Percentiles rank a stretch among this genome's conserved stretches.
Conservation (phyloP, 1,140 invertebrate genomes). For the Sinonovacula constricta region DNA sequence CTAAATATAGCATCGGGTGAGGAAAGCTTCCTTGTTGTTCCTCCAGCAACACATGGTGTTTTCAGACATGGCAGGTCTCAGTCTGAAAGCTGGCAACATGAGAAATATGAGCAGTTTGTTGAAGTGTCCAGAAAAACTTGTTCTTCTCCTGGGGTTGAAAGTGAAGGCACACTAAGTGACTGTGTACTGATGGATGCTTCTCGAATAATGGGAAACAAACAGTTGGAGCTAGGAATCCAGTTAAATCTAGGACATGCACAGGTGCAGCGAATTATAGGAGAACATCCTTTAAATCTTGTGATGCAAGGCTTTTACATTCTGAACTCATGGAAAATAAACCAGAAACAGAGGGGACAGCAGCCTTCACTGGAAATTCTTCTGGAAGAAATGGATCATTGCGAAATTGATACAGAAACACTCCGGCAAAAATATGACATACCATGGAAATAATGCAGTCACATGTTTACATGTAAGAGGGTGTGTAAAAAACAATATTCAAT, state of each 20-base stretch:
- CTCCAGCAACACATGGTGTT: too few species aligned
- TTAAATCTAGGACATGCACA: conserved; percentile 3
- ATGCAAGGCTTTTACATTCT: conserved; percentile 34
- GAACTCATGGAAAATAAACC: conserved; percentile 17
- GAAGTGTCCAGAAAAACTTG: too few species aligned
- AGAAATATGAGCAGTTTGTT: too few species aligned
- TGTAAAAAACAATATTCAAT: too few species aligned
- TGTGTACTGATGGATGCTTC: too few species aligned
- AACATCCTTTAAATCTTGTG: background rate
- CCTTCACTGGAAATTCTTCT: background rate
- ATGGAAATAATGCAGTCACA: background rate
- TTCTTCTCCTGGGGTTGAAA: too few species aligned
- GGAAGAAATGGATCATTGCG: conserved; percentile 32
- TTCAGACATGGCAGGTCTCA: too few species aligned
- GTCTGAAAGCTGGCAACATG: too few species aligned
- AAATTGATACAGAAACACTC: conserved; percentile 15
- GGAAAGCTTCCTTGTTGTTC: too few species aligned
- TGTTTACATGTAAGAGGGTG: too few species aligned
- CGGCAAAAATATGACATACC: background rate
- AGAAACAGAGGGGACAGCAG: background rate
- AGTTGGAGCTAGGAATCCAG: conserved; percentile 29
- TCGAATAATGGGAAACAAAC: conserved; percentile 41
- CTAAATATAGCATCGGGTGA: too few species aligned
- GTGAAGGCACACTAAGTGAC: too few species aligned
- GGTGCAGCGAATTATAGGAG: conserved; percentile 11